A percentile compares a stretch with the other conserved stretches of the same genome.
These are phyloP conservation scores for Boleophthalmus pectinirostris DNA, from an alignment of 2,113 vertebrate genomes.

Conservation along the genomic window DNA sequence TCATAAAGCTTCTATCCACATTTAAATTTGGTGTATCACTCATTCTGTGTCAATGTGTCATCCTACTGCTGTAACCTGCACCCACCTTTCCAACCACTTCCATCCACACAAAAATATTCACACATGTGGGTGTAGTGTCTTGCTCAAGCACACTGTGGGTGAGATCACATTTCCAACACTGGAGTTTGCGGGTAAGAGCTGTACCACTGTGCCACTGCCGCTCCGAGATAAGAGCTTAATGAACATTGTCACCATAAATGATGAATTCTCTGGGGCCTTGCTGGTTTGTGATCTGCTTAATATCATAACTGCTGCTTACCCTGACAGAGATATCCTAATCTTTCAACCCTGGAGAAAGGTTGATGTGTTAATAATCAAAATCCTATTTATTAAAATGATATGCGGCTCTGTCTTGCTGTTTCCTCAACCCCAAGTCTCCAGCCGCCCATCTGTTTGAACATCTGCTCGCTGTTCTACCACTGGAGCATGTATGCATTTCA, in stretches of 20 bases:
- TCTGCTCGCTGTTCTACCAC: slow-evolving; percentile 51
- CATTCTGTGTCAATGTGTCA: too few relatives aligned
- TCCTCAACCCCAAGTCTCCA: slow-evolving; percentile 38
- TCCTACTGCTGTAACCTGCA: neutral
- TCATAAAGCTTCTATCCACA: too few relatives aligned
- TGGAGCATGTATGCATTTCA: slow-evolving; percentile 47
- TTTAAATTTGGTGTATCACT: too few relatives aligned
- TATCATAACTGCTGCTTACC: slow-evolving; percentile 66
- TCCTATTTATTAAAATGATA: slow-evolving; percentile 56
- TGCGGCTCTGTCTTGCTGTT: slow-evolving; percentile 26
- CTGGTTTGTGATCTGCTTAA: slow-evolving; percentile 47
- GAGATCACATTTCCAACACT: too few relatives aligned
- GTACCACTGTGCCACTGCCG: neutral
- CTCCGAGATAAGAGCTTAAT: slow-evolving; percentile 5
- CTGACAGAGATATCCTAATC: slow-evolving; percentile 39
- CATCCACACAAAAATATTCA: too few relatives aligned
- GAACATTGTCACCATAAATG: slow-evolving; percentile 13
- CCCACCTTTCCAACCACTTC: too few relatives aligned
- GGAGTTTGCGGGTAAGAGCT: neutral
- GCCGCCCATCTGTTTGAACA: slow-evolving; percentile 62
- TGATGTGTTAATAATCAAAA: slow-evolving; percentile 52
- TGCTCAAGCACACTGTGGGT: too few relatives aligned
- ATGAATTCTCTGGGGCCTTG: slow-evolving; percentile 2
- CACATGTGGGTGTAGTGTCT: too few relatives aligned
- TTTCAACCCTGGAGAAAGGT: slow-evolving; percentile 42